Conservation (phyloP, 2,113 vertebrate genomes). For the Eleginops maclovinus region DNA sequence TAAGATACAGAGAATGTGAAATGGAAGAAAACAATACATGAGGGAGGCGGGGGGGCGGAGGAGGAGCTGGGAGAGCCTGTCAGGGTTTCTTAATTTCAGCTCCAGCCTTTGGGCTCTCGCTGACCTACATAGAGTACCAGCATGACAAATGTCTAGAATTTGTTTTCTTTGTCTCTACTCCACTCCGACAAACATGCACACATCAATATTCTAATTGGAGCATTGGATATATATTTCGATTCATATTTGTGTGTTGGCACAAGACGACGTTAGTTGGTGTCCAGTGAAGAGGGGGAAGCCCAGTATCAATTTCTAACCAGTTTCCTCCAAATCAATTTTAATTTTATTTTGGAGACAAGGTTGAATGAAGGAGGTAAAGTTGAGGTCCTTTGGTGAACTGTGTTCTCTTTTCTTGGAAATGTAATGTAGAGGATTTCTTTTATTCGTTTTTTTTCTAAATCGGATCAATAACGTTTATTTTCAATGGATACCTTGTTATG, state of each 20-base stretch:
- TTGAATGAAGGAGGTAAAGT: background rate
- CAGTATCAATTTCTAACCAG: too few species aligned
- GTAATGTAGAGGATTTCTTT: background rate
- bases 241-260: background rate
- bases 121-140: conserved; percentile 73
- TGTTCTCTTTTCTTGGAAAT: background rate
- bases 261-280: too few species aligned
- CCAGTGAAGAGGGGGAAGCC: background rate
- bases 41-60: conserved; percentile 14
- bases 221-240: too few species aligned
- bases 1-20: background rate
- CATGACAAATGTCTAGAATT: conserved; percentile 26
- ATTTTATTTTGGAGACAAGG: background rate
- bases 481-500: too few species aligned
- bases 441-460: too few species aligned
- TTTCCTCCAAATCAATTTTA: background rate
- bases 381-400: background rate
- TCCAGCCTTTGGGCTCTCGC: conserved; percentile 58
- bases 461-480: too few species aligned
- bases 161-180: background rate
- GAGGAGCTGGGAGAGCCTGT: conserved; percentile 50
- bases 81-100: conserved; percentile 69
- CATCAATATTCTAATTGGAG: too few species aligned
- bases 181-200: too few species aligned
- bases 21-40: background rate